Base-by-base conservation (phyloP, 2,797 vertebrate species). In the Hafferia zeledoni region DNA sequence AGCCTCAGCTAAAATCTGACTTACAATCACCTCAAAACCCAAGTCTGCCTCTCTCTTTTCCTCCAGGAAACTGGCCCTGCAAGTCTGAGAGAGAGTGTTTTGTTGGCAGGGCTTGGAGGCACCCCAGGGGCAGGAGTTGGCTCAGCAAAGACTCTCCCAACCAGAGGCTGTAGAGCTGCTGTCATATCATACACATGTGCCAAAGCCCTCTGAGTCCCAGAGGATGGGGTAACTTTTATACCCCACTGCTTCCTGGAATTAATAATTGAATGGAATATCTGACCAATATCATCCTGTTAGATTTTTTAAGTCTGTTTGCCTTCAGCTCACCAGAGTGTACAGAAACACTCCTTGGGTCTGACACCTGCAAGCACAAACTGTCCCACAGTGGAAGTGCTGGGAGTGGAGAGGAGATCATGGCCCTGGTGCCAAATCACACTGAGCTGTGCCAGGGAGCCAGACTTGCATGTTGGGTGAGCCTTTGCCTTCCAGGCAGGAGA, bases 131-230 rank as follows among this genome's bases (percentile, higher is more conserved):
- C 18, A 2, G 24, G 10, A 17, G 3, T 1, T 1, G 9, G 39
- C 5, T 20, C 27, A 12, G 37, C 12, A 30, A 0, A 0, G 35
- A 17, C 55, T 50, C 13, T 59, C 11, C 49, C 18, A 0, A 0
- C 2, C 14, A 69, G 53, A 44, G 79, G 10, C 23, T 33, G 27
- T 23, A 37, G 88, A 64, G 47, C n/a, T 83, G 76, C 37, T 88
- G 37, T 81, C 80, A 50, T 39, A 16, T 41, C 15, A 41, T 71
- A 47, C 86, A 35, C 27, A 53, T 18, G 30, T 30, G 17, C 41
- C 77, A 75, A 57, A 86, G 16, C 33, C 27, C 39, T 43, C 9
- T 11, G 64, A 90, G 37, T 64, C 74, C 70, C 18, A 6, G 69
- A 56, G 41, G 87, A 83, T 3, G 30, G 69, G 30, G 35, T 53